A percentile compares a stretch with the other conserved stretches of the same genome.
Conservation (phyloP, 37 sponge, comb jelly and placozoan species). For the Diacarnus erythraeanus region DNA sequence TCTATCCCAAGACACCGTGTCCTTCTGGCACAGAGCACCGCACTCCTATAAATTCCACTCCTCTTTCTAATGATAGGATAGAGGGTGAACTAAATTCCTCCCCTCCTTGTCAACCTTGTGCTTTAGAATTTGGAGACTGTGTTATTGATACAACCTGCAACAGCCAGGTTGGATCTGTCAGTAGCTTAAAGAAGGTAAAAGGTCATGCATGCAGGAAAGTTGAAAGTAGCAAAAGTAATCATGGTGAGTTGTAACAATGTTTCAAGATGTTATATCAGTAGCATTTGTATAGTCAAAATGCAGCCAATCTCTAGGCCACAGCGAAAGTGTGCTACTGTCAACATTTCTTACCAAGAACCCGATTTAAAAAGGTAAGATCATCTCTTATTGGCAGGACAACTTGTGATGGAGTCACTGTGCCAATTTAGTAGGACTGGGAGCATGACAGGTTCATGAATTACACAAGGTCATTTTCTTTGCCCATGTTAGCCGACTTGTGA, state of each 20-base stretch:
- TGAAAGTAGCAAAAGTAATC: too few relatives aligned
- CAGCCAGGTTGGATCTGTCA: too few relatives aligned
- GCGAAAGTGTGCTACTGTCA: slow-evolving; percentile 34
- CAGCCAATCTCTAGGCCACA: not conserved
- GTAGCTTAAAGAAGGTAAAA: too few relatives aligned
- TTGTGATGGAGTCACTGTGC: too few relatives aligned
- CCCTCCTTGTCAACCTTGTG: not conserved
- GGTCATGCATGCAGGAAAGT: too few relatives aligned
- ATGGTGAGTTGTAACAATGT: too few relatives aligned
- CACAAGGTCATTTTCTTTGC: too few relatives aligned
- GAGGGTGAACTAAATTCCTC: not conserved
- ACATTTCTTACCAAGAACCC: slow-evolving; percentile 13
- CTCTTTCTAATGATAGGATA: not conserved
- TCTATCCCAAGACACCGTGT: slow-evolving; percentile 24
- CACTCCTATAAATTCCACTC: not conserved
- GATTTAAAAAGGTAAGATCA: slow-evolving; percentile 6
- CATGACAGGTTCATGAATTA: too few relatives aligned
- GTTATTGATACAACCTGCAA: not conserved
- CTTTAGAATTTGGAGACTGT: not conserved
- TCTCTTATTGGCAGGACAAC: too few relatives aligned
- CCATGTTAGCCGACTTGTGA: too few relatives aligned
- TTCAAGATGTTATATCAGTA: too few relatives aligned
- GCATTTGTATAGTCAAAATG: not conserved
- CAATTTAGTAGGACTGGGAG: too few relatives aligned
- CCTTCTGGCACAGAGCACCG: not conserved